Evolutionary conservation across 1,140 invertebrate species (phyloP).

Genomic region (Scylla paramamosain): DNA sequence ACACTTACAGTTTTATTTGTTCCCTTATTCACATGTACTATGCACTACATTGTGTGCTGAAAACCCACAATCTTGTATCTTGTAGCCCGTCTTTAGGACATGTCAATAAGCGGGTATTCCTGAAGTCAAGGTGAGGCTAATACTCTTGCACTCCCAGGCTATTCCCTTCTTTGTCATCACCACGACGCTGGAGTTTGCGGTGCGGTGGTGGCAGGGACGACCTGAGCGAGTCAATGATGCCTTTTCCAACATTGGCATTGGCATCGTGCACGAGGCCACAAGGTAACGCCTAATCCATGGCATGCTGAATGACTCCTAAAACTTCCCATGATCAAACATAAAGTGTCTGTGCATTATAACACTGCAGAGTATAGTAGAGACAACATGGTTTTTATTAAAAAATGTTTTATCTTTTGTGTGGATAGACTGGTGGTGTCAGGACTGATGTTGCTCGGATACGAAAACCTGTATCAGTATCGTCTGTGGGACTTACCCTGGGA

Average conservation of each 20-base stretch:
- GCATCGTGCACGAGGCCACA: constrained; percentile 82
- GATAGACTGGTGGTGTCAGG: neutral
- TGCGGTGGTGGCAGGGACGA: constrained; percentile 82
- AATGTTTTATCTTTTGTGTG: neutral
- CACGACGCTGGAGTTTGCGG: neutral
- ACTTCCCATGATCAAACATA: no score
- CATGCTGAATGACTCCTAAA: no score
- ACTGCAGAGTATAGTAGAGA: no score
- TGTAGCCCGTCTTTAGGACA: no score
- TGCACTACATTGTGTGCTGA: no score
- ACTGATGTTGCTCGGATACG: constrained; percentile 49
- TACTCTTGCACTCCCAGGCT: neutral
- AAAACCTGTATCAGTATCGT: constrained; percentile 79
- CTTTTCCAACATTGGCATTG: constrained; percentile 79
- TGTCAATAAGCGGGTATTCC: no score
- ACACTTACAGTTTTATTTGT: no score
- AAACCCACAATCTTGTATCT: no score
- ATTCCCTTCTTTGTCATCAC: constrained; percentile 21
- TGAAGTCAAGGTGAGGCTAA: no score
- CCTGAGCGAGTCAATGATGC: constrained; percentile 80
- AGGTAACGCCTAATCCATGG: constrained; percentile 80
- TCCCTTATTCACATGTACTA: no score
- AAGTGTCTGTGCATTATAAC: no score
- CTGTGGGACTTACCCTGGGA: constrained; percentile 80
- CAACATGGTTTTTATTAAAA: no score